These are phyloP conservation scores for Caenorhabditis latens DNA, from an alignment of 1,140 invertebrate species.

Conservation along the genomic window DNA sequence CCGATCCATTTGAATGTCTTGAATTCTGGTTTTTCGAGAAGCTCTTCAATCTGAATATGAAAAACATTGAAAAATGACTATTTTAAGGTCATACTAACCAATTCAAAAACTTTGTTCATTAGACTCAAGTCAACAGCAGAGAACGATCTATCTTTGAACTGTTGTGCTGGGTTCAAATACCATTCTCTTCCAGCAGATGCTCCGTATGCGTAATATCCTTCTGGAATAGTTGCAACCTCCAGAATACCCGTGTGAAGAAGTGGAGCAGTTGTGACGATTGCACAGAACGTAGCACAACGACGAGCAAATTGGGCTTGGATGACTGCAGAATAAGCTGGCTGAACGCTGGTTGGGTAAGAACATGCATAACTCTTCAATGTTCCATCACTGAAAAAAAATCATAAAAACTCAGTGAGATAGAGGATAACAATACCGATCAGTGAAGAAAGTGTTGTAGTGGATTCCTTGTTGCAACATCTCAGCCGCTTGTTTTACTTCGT, in stretches of 20 bases:
- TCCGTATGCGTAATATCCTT: constrained; percentile 70
- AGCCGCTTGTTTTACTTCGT: constrained; percentile 51
- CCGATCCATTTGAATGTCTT: constrained; percentile 69
- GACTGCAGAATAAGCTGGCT: constrained; percentile 77
- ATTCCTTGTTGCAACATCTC: constrained; percentile 70
- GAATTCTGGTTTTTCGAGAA: constrained; percentile 65
- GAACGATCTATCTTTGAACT: constrained; percentile 68
- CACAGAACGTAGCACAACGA: constrained; percentile 77
- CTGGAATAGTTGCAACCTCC: constrained; percentile 75
- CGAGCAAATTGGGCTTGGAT: constrained; percentile 76
- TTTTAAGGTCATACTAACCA: neutral
- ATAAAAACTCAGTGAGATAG: neutral
- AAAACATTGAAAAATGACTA: neutral
- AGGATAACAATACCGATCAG: constrained; percentile 67
- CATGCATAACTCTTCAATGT: constrained; percentile 76
- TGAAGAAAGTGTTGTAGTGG: constrained; percentile 77
- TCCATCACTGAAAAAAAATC: constrained; percentile 68
- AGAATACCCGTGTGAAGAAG: constrained; percentile 73
- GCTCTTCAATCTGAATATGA: constrained; percentile 63
- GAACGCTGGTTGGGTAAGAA: constrained; percentile 75
- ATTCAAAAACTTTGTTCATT: constrained; percentile 65
- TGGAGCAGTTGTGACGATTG: constrained; percentile 77
- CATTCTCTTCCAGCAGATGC: constrained; percentile 68
- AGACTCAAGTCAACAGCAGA: constrained; percentile 59
- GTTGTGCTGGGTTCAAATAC: constrained; percentile 66